These are phyloP conservation scores for Erythrocercus mccallii DNA, from an alignment of 2,113 vertebrate genomes.

Conservation along the genomic window DNA sequence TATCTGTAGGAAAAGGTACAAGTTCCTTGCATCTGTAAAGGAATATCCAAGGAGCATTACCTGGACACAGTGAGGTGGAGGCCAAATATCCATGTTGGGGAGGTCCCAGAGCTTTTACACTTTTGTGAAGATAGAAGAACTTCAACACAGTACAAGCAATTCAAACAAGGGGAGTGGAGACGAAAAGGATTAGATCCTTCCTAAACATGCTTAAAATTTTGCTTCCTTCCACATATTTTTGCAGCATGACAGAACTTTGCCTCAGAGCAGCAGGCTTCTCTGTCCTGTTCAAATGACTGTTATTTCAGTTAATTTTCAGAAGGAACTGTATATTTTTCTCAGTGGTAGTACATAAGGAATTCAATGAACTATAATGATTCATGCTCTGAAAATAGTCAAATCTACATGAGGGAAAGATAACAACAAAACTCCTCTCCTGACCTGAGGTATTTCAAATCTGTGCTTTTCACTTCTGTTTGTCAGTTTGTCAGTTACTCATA, in stretches of 20 bases:
- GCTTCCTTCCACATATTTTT: not conserved
- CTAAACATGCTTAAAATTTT: not conserved
- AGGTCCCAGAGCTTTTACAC: fast-evolving
- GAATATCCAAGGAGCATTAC: not conserved
- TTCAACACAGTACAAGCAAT: not conserved
- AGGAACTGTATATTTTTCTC: not conserved
- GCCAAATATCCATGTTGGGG: not conserved
- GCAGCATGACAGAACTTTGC: not conserved
- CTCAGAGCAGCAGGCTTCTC: not conserved
- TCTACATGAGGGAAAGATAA: not conserved
- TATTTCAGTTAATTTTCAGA: not conserved
- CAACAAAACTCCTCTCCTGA: not conserved
- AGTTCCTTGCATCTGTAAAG: not conserved
- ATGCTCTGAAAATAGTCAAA: not conserved
- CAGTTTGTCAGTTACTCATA: not conserved
- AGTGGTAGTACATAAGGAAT: not conserved
- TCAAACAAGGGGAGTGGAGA: not conserved
- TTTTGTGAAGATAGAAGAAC: not conserved
- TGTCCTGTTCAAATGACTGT: not conserved
- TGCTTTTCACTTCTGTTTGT: not conserved
- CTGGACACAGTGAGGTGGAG: not conserved
- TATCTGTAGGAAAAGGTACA: not conserved
- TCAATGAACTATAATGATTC: not conserved
- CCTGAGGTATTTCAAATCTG: not conserved
- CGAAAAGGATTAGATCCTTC: not conserved